Percentiles rank a stretch among this genome's conserved stretches.
These are phyloP conservation scores for Trinectes maculatus DNA, from an alignment of 2,113 vertebrate genomes.

Conservation along the genomic window DNA sequence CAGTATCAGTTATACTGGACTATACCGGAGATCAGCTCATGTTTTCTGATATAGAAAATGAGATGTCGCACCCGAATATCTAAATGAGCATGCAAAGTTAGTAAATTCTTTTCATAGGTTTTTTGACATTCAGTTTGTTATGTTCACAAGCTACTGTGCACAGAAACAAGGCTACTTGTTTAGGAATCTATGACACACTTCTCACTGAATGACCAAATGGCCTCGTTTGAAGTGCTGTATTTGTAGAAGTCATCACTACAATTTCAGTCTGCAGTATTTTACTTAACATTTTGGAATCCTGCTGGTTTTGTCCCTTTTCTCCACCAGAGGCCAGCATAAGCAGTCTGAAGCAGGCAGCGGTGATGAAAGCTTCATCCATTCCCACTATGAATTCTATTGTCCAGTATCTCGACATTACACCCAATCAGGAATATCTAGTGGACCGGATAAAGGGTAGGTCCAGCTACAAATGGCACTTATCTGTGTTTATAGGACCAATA, in stretches of 20 bases:
- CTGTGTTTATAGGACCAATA: neutral
- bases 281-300: neutral
- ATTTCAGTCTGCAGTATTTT: neutral
- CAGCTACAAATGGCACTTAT: neutral
- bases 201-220: no score
- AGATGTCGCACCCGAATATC: no score
- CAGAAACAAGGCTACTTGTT: neutral
- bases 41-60: no score
- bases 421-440: conserved; percentile 95
- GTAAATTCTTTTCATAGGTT: neutral
- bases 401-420: conserved; percentile 92
- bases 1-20: neutral
- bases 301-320: conserved; percentile 10
- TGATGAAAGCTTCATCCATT: conserved; percentile 91
- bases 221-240: no score
- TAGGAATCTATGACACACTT: neutral
- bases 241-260: no score
- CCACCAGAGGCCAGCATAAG: conserved; percentile 92
- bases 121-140: no score
- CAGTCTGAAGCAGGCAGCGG: conserved; percentile 93
- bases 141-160: no score
- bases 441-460: conserved; percentile 91
- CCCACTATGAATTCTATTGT: conserved; percentile 91
- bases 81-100: no score
- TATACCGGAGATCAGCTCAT: neutral